Conservation (phyloP, 2,797 vertebrate genomes). For the Aratinga solstitialis region DNA sequence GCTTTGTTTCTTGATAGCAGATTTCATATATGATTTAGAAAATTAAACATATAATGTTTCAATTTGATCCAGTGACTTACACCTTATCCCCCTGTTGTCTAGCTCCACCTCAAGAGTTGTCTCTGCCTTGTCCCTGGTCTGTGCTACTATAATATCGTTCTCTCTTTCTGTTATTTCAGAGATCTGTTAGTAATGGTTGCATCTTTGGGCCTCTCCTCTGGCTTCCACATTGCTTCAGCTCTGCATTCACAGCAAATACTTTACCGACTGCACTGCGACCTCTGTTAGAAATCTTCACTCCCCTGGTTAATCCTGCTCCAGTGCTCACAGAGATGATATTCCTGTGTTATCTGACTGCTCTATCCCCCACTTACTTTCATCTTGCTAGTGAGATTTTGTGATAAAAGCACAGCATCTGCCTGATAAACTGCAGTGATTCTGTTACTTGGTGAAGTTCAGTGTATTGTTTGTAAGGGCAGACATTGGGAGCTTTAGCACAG, state of each 20-base stretch:
- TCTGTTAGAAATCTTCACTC: not conserved
- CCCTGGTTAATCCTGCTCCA: not conserved
- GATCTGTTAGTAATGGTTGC: not conserved
- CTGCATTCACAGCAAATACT: not conserved
- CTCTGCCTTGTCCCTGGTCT: not conserved
- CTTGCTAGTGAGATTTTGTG: not conserved
- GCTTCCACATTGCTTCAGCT: not conserved
- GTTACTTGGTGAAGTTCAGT: not conserved
- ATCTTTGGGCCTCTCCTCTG: not conserved
- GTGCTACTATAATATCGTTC: not conserved
- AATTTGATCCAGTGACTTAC: not conserved
- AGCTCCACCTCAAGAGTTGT: not conserved
- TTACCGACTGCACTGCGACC: not conserved
- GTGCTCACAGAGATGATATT: not conserved
- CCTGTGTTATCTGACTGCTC: not conserved
- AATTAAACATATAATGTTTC: not conserved
- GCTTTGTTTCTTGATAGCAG: not conserved
- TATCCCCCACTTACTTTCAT: not conserved
- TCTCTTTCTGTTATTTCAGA: not conserved
- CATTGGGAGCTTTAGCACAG: not conserved
- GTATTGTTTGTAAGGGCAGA: not conserved
- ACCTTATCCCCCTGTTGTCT: fast-evolving
- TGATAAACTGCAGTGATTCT: not conserved
- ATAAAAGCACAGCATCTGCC: not conserved
- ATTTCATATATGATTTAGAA: not conserved